These are phyloP conservation scores for Ctenodactylus gundi DNA, from an alignment of 2,113 vertebrate genomes.

Conservation along the genomic window DNA sequence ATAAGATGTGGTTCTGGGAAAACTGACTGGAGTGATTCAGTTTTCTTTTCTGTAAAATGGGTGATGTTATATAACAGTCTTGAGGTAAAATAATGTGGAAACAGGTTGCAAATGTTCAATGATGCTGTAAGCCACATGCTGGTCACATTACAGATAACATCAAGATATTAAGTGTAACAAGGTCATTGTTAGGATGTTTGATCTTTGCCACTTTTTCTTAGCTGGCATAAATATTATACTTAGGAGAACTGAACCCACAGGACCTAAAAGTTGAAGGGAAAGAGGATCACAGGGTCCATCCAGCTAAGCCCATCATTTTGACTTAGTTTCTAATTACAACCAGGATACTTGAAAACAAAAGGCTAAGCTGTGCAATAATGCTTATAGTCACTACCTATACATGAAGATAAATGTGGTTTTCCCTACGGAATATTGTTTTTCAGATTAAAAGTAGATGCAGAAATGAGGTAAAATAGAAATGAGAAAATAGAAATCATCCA, in stretches of 20 bases:
- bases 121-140: neutral
- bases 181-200: neutral
- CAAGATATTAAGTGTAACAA: neutral
- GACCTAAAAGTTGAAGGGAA: neutral
- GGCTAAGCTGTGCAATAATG: neutral
- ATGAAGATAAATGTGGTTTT: neutral
- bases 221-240: neutral
- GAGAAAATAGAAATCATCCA: neutral
- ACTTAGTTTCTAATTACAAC: neutral
- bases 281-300: neutral
- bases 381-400: neutral
- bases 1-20: neutral
- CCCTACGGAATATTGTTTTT: neutral
- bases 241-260: neutral
- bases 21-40: neutral
- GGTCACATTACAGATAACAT: neutral
- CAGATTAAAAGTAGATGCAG: neutral
- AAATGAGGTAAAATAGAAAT: neutral
- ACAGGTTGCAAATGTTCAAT: neutral
- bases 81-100: neutral
- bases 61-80: neutral
- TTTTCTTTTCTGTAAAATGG: conserved; percentile 37
- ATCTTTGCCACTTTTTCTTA: neutral
- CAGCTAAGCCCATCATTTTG: neutral
- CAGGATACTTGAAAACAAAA: neutral